Conservation (phyloP, 2,797 vertebrate genomes). For the Coendou prehensilis region DNA sequence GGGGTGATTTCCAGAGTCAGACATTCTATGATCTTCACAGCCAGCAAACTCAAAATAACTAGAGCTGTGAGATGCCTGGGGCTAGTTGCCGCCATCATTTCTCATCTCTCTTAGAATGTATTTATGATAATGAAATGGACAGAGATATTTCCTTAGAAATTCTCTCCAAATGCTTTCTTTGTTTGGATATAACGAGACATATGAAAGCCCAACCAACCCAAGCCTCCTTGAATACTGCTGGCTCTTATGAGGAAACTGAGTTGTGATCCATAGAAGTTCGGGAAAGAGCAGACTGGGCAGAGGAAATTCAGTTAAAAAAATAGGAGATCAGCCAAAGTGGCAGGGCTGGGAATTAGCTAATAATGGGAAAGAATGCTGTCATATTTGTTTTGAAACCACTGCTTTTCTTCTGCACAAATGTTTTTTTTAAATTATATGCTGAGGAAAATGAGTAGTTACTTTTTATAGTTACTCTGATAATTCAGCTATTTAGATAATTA, state of each 20-base stretch:
- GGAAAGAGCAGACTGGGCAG: background rate
- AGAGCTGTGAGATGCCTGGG: slow-evolving; percentile 38
- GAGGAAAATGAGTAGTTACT: background rate
- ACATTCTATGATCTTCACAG: slow-evolving; percentile 35
- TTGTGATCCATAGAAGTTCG: slow-evolving; percentile 34
- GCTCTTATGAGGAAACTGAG: slow-evolving; percentile 28
- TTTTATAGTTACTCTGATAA: slow-evolving; percentile 39
- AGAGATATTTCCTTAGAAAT: slow-evolving; percentile 66
- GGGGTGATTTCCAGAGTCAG: slow-evolving; percentile 49
- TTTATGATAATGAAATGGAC: slow-evolving; percentile 59
- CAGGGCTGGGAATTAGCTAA: background rate
- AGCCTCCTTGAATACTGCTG: slow-evolving; percentile 4
- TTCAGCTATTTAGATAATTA: background rate
- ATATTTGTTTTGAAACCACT: slow-evolving; percentile 31
- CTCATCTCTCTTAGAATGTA: slow-evolving; percentile 66
- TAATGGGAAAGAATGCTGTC: background rate
- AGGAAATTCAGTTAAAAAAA: background rate
- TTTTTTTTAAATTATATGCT: slow-evolving; percentile 14
- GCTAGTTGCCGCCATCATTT: slow-evolving; percentile 58
- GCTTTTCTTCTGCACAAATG: background rate
- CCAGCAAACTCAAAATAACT: slow-evolving; percentile 49
- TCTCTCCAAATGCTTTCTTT: slow-evolving; percentile 64
- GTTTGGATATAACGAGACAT: slow-evolving; percentile 20
- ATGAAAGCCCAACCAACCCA: background rate
- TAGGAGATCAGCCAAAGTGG: background rate